Evolutionary conservation across 1,140 invertebrate genomes (phyloP).

Genomic region (Drosophila nikananu): DNA sequence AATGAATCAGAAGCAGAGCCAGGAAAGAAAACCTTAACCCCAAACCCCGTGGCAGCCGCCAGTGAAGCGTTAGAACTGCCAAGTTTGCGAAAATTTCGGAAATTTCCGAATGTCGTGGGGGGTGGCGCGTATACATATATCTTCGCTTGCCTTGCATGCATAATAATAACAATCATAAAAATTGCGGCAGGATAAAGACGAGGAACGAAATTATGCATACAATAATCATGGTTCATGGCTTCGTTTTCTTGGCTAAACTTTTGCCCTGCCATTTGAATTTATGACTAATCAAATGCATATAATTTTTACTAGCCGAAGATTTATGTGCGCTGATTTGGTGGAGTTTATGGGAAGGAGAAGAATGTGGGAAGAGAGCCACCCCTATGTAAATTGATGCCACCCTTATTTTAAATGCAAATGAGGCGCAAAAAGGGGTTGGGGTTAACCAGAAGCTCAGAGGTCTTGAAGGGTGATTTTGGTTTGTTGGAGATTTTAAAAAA

Average conservation of each 20-base stretch:
- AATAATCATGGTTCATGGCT: constrained; percentile 55
- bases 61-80: constrained; percentile 61
- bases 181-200: constrained; percentile 14
- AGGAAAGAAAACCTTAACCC: background rate
- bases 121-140: constrained; percentile 18
- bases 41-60: constrained; percentile 14
- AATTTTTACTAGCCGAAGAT: constrained; percentile 72
- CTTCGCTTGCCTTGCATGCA: constrained; percentile 57
- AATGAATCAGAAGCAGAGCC: constrained; percentile 63
- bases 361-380: background rate
- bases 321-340: constrained; percentile 66
- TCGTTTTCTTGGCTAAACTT: constrained; percentile 33
- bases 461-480: constrained; percentile 4
- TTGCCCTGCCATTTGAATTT: constrained; percentile 53
- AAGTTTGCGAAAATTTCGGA: constrained; percentile 62
- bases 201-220: constrained; percentile 63
- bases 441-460: background rate
- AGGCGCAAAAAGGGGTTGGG: constrained; percentile 8
- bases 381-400: constrained; percentile 47
- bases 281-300: constrained; percentile 74
- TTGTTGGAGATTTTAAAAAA: constrained; percentile 5
- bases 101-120: constrained; percentile 6
- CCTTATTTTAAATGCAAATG: constrained; percentile 74
- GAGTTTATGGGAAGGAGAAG: constrained; percentile 3
- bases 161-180: constrained; percentile 80